Evolutionary conservation across 2,113 vertebrate genomes (phyloP).

Genomic region (Chaetorhynchus papuensis): DNA sequence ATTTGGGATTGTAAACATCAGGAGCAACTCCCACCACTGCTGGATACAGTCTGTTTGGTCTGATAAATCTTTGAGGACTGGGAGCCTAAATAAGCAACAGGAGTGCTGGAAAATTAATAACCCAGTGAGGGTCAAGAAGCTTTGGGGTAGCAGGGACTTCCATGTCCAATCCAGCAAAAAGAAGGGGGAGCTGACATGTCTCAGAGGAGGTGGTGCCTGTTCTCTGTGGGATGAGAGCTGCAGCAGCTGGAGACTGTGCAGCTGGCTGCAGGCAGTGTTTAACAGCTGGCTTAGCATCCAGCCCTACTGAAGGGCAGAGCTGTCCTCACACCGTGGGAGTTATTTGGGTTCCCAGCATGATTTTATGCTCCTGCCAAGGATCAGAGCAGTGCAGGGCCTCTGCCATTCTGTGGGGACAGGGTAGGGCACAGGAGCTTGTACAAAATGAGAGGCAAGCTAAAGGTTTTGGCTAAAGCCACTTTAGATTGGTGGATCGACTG

Average conservation of each 20-base stretch:
- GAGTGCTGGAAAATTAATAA: background rate
- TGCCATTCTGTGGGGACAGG: background rate
- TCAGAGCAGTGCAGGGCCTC: background rate
- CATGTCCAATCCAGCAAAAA: background rate
- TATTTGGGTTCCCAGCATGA: background rate
- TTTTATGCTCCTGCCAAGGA: background rate
- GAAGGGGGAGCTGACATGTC: background rate
- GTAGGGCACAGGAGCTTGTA: background rate
- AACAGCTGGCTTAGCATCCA: background rate
- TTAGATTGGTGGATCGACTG: background rate
- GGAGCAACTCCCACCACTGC: background rate
- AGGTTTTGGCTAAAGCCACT: background rate
- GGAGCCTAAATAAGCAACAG: background rate
- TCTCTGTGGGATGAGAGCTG: background rate
- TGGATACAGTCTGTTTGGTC: background rate
- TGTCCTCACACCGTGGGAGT: fast-evolving
- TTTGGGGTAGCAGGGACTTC: background rate
- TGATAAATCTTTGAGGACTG: background rate
- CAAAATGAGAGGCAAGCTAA: background rate
- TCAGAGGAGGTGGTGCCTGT: background rate
- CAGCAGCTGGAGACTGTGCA: background rate
- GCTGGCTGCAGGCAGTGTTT: background rate
- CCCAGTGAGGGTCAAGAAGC: background rate
- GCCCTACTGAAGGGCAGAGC: background rate
- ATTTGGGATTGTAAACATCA: background rate